Base-by-base conservation (phyloP, 2,113 vertebrate species). In the Talpa occidentalis region DNA sequence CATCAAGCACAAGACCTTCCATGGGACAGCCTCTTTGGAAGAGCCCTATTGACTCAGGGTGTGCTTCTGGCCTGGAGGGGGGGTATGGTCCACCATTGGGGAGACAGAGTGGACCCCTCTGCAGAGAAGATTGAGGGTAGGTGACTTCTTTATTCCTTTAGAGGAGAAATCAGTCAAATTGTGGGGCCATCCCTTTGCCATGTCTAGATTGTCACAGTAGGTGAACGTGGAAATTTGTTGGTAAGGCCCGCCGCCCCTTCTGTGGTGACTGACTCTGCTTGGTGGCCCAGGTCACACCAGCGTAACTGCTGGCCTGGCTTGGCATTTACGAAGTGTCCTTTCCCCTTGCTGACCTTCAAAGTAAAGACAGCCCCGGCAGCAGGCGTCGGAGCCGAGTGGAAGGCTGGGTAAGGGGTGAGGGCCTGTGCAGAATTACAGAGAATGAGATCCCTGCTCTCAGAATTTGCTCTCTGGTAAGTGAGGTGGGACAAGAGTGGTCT, bases 401-500 rank as follows among this genome's bases (percentile, higher is more conserved):
- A 70, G 60, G 40, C 84, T 60, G 17, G 64, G 28, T 19, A 14
- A 4, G 12, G 21, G 40, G 21, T 2, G 5, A 4, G 37, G 14
- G 12, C 21, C 9, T 42, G n/a, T 22, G n/a, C 16, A n/a, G 67
- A 88, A 12, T 76, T 64, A 67, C 26, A 40, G 67, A 78, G 76
- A 52, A 24, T 32, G 74, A 79, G 78, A 22, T 24, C 72, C 80
- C 47, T 81, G 84, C 82, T 64, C 73, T 54, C 70, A 70, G 82
- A 89, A 56, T 79, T 80, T 84, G 60, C 85, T 70, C 84, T 52
- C 93, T 93, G 88, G 67, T 91, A 92, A 91, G 81, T 90, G 88
- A 90, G 76, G 54, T 83, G 77, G 49, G 44, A 24, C 44, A 32
- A 59, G 62, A 52, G 21, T 85, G 24, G 21, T 52, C 79, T 85